Conservation (phyloP, 2,888 invertebrate genomes). For the Reticulitermes lucifugus region DNA sequence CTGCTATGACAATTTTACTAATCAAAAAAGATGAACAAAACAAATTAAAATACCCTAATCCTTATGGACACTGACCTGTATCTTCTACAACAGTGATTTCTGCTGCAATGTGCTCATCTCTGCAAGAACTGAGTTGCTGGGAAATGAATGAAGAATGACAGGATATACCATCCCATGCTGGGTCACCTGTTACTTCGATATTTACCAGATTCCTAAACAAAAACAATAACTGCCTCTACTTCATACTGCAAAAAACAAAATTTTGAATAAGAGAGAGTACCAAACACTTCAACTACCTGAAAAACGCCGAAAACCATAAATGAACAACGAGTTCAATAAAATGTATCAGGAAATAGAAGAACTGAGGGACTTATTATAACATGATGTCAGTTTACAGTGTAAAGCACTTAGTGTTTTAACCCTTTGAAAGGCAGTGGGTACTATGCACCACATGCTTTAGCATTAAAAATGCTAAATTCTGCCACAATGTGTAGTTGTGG, state of each 20-base stretch:
- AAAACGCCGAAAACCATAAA: too few species aligned
- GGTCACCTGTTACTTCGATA: constrained; percentile 84
- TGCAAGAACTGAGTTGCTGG: constrained; percentile 73
- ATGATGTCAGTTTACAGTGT: too few species aligned
- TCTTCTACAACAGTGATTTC: constrained; percentile 58
- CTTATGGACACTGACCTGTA: constrained; percentile 52
- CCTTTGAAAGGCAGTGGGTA: too few species aligned
- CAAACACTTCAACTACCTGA: too few species aligned
- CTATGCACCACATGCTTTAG: too few species aligned
- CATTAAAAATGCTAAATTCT: too few species aligned
- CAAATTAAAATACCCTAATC: not conserved
- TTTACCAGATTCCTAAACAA: constrained; percentile 73
- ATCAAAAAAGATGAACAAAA: too few species aligned
- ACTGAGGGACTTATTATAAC: too few species aligned
- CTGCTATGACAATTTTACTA: not conserved
- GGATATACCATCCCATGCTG: constrained; percentile 95
- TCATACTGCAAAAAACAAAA: not conserved
- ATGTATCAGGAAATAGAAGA: too few species aligned
- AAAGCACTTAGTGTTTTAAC: too few species aligned
- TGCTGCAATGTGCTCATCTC: constrained; percentile 71
- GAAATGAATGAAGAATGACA: constrained; percentile 86
- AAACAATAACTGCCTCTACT: not conserved
- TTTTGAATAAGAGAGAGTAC: not conserved
- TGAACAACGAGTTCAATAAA: too few species aligned
- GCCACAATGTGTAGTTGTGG: too few species aligned